Evolutionary conservation across 23 tunicate genomes (phyloP), one percentile per base, ranked within the genome.

Genomic region (Phallusia fumigata): DNA sequence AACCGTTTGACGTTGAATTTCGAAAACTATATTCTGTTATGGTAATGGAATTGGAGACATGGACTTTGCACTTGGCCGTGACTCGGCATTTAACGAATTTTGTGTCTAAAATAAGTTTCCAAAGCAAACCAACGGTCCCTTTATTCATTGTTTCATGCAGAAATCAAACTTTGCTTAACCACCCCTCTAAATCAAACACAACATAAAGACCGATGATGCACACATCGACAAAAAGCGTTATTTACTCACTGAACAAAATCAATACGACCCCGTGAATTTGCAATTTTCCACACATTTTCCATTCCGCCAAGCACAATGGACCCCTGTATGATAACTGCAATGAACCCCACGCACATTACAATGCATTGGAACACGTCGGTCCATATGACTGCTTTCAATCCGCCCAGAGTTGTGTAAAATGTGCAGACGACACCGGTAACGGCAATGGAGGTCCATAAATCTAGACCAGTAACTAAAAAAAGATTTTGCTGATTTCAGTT

Each of bases 331-430:
- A 86, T 79, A 30, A 88, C 83, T 0, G 83, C 94, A 16, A 94
- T 80, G 36, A 89, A 90, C 0, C 98, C 98, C 11, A 87, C 65
- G 36, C 83, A 13, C 88, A 94, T 81, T 31, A 94, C 91, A 34
- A 72, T 5, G 36, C 86, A 93, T 75, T 91, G 96, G 33, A 91
- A 87, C 12, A 91, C 96, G 49, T 94, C 98, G 12, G 98, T 94
- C 98, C 98, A 94, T 53, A 94, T 83, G 10, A 94, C 98, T 5
- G 98, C 98, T 85, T 94, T 89, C 31, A 94, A 31, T 0, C 98
- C 98, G 15, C 98, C 98, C 90, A 91, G 87, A 3, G 96, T 75
- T 3, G 96, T 91, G 50, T 91, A 91, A 78, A 91, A 86, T 5
- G 84, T 91, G 79, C 96, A 91, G 8, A 91, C 96, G 13, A 86